Percentiles rank a stretch among this genome's conserved stretches.
Conservation (phyloP, 2,797 vertebrate genomes). For the Balearica regulorum region DNA sequence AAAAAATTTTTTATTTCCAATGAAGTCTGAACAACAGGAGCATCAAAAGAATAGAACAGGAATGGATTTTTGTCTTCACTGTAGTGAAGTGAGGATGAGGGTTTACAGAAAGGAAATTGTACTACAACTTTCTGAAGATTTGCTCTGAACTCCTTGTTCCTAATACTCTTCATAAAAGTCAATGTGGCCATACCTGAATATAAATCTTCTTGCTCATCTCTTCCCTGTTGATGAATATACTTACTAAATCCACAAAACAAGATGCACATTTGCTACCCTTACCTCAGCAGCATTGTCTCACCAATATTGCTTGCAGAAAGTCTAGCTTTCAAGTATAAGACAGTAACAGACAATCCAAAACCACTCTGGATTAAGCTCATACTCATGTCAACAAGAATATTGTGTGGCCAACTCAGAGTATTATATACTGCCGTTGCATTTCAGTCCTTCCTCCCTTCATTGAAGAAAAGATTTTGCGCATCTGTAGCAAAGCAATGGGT, state of each 20-base stretch:
- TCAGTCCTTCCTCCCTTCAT: background rate
- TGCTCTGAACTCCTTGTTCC: background rate
- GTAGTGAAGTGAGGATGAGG: background rate
- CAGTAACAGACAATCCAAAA: background rate
- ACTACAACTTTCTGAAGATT: background rate
- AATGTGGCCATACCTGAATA: background rate
- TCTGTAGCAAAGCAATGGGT: background rate
- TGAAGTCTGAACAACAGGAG: background rate
- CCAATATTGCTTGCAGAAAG: background rate
- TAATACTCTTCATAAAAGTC: background rate
- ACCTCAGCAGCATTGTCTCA: background rate
- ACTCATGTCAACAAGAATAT: background rate
- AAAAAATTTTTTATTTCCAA: background rate
- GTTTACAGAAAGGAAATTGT: background rate
- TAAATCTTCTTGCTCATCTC: background rate
- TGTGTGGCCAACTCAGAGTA: background rate
- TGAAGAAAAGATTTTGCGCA: background rate
- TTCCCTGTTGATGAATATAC: background rate
- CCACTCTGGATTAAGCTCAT: background rate
- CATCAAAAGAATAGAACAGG: background rate
- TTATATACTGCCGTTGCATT: background rate
- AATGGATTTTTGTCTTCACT: background rate
- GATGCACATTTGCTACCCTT: background rate
- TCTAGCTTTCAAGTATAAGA: background rate
- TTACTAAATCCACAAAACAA: background rate